Base-by-base conservation (phyloP, 23 tunicate genomes). In the Halocynthia roretzi region DNA sequence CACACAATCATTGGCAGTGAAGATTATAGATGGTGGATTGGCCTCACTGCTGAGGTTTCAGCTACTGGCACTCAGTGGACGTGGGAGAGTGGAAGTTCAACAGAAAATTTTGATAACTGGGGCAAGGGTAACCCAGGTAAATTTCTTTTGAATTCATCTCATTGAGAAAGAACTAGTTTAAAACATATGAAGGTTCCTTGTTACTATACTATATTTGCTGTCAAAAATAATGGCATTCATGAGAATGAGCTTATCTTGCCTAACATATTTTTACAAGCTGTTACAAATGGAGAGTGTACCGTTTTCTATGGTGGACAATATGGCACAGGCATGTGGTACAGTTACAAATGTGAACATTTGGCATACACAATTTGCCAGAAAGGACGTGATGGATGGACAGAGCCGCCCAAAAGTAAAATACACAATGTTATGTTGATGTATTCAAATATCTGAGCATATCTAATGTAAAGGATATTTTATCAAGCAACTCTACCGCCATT, bases 241-340 rank as follows among this genome's bases (percentile, higher is more conserved):
- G 5, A 65, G 22, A 20, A 10, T 10, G 6, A 65, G 22, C 22
- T 10, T 65, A 20, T 11, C 22, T 65, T 20, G 6, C 31, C 31
- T 65, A 20, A 10, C 9, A 10, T 65, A 54, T 74, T 8, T 54
- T 54, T 7, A 71, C 20, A 48, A 89, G 95, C 66, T 74, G 74
- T 86, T 19, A 70, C 84, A 20, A 56, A 50, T 50, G 98, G 98
- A 19, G 87, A 86, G 49, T 92, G 98, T 82, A 78, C 80, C 8
- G 87, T 83, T 58, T 80, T 92, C 51, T 92, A 83, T 64, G 98
- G 98, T 5, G 98, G 98, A 44, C 77, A 67, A 15, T 58, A 67
- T 69, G 98, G 98, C 19, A 40, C 60, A 10, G 98, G 98, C 10
- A 54, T 92, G 68, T 92, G 98, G 98, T 92, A 92, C 98, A 86